Conservation (phyloP, 2,888 invertebrate genomes). For the Cyclophora albipunctata region DNA sequence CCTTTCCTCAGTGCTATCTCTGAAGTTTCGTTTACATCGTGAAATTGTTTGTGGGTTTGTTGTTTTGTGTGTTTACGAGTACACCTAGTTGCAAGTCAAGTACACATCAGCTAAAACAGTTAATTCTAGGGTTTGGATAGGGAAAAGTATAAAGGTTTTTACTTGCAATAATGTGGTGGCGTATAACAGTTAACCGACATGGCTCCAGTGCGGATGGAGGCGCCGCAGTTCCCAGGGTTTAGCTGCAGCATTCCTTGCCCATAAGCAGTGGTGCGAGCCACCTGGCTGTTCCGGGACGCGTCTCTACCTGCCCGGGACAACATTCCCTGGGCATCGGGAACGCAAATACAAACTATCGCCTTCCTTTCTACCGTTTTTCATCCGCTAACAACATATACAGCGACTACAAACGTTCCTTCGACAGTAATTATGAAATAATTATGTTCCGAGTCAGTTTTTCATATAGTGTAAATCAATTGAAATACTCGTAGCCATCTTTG, state of each 20-base stretch:
- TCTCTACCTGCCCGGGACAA: constrained; percentile 44
- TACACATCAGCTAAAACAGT: too few species aligned
- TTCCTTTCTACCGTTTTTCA: constrained; percentile 51
- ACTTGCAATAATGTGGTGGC: too few species aligned
- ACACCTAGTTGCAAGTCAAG: too few species aligned
- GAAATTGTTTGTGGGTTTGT: too few species aligned
- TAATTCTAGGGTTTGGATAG: too few species aligned
- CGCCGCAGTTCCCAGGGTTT: constrained; percentile 49
- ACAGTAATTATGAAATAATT: constrained; percentile 31
- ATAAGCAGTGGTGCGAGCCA: constrained; percentile 49
- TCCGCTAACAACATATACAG: constrained; percentile 29
- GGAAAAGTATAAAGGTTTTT: too few species aligned
- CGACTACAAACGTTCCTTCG: constrained; percentile 30
- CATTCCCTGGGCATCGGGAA: constrained; percentile 55
- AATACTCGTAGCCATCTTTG: constrained; percentile 14
- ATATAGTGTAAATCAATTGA: constrained; percentile 22
- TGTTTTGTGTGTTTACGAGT: too few species aligned
- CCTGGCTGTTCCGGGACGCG: constrained; percentile 62
- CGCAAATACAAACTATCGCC: constrained; percentile 51
- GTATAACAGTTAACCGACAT: constrained; percentile 3
- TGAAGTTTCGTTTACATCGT: too few species aligned
- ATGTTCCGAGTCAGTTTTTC: constrained; percentile 28
- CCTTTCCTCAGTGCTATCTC: too few species aligned
- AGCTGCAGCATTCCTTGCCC: constrained; percentile 63
- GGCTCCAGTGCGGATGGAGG: constrained; percentile 1